These are phyloP conservation scores for Cyanoramphus novaezelandiae DNA, from an alignment of 2,113 vertebrate genomes.

Conservation along the genomic window DNA sequence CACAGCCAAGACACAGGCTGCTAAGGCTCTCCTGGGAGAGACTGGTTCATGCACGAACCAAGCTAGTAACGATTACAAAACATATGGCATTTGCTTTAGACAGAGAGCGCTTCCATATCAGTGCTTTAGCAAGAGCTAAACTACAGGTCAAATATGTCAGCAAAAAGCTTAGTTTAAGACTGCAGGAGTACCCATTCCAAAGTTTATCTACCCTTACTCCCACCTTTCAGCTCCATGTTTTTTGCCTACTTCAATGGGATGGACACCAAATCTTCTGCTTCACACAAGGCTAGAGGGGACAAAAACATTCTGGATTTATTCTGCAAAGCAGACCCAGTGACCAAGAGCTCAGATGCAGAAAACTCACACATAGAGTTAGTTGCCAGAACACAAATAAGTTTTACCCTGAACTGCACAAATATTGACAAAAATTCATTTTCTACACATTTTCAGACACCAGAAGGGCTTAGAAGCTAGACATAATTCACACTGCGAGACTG, in stretches of 20 bases:
- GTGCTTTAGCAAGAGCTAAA: neutral
- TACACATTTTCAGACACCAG: neutral
- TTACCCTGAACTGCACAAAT: neutral
- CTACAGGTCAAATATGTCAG: neutral
- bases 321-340: neutral
- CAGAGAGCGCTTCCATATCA: fast-evolving
- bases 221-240: neutral
- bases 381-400: neutral
- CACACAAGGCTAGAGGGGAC: neutral
- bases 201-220: neutral
- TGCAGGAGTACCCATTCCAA: neutral
- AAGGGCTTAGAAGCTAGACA: neutral
- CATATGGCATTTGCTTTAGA: neutral
- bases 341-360: neutral
- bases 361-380: neutral
- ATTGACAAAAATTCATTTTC: neutral
- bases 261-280: neutral
- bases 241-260: neutral
- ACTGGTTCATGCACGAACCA: fast-evolving
- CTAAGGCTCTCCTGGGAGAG: fast-evolving
- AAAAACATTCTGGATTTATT: neutral
- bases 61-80: neutral
- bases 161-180: neutral
- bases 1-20: neutral
- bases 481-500: neutral